These are phyloP conservation scores for Elegia similella DNA, from an alignment of 2,888 invertebrate genomes.

Conservation along the genomic window DNA sequence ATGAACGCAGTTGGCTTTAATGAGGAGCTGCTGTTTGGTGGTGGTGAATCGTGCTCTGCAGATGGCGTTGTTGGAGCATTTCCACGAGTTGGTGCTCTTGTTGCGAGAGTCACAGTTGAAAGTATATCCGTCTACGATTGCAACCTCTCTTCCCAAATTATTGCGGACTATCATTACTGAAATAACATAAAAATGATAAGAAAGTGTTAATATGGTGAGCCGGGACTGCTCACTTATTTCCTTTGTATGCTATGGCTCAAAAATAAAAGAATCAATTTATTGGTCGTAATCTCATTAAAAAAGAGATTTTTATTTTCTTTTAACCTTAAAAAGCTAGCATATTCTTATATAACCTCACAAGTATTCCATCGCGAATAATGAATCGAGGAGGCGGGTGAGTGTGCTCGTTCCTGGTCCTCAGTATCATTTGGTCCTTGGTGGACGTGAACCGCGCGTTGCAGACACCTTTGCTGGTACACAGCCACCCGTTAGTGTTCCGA, in stretches of 20 bases:
- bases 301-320: too few relatives aligned
- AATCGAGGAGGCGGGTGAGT: neutral
- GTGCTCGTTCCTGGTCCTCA: neutral
- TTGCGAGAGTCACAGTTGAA: neutral
- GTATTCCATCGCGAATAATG: neutral
- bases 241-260: too few relatives aligned
- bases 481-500: conserved; percentile 18
- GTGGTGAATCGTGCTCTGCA: neutral
- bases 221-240: neutral
- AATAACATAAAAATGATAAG: neutral
- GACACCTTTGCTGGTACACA: conserved; percentile 22
- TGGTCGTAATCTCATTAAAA: too few relatives aligned
- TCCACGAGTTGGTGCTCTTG: neutral
- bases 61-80: too few relatives aligned
- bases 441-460: conserved; percentile 22
- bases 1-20: neutral
- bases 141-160: too few relatives aligned
- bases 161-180: neutral
- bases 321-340: too few relatives aligned
- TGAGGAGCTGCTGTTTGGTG: neutral
- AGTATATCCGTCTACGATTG: too few relatives aligned
- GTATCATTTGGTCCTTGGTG: conserved; percentile 14
- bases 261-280: too few relatives aligned
- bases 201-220: neutral
- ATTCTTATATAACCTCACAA: neutral